Base-by-base conservation (phyloP, 1,140 invertebrate genomes). In the Leptopilina clavipes region DNA sequence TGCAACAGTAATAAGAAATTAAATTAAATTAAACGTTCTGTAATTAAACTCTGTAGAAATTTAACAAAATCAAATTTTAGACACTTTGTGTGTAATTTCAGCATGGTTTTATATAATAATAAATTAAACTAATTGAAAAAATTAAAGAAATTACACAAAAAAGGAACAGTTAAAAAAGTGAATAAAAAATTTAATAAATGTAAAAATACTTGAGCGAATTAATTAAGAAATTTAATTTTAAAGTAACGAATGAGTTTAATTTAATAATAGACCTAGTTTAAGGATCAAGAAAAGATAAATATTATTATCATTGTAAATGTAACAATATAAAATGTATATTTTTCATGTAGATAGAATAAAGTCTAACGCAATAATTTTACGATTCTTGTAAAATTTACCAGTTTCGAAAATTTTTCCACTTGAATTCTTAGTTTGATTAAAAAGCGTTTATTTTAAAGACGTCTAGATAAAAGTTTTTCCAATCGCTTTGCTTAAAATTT, bases 311-410 rank as follows among this genome's bases (percentile, higher is more conserved):
- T 8, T 17, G 14, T 40, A 8, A 48, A 52, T 52, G 48, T 52
- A 52, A 52, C 48, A 8, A 52, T 52, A 17, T 52, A n/a, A 52
- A 52, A 17, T 52, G 48, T 52, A 52, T 52, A 52, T 52, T 52
- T 52, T 52, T 52, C 48, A 52, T 52, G 48, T 52, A 52, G n/a
- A 17, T 52, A 52, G 48, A 52, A 52, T 52, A 1, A 52, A 52
- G 6, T 52, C 14, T 17, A 6, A 52, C 17, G 11, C 44, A 45
- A 17, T 8, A n/a, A 52, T n/a, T n/a, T 52, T 52, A 3, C 14
- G 14, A 17, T 17, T 52, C n/a, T 52, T 52, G n/a, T n/a, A 52
- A 52, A 40, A 40, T 40, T 52, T 52, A 17, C 44, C 5, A 52
- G 1, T 52, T n/a, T 17, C 3, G 2, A 17, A 12, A 52, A 52